Percentiles rank a stretch among this genome's conserved stretches.
Evolutionary conservation across 2,113 vertebrate genomes (phyloP).

Genomic region (Poeciliopsis retropinna): DNA sequence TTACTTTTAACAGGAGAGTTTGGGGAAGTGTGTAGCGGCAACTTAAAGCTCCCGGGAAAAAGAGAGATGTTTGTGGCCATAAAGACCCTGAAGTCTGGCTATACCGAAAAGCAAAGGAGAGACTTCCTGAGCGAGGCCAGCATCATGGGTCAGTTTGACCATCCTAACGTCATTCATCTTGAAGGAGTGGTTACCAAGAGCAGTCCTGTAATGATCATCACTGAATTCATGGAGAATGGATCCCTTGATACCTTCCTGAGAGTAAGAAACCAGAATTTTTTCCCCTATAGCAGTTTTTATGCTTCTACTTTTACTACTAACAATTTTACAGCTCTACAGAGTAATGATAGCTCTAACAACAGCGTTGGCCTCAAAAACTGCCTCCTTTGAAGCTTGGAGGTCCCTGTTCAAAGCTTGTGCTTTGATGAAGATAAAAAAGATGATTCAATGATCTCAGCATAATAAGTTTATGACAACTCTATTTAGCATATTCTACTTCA

Average conservation of each 20-base stretch:
- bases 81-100: slow-evolving; percentile 95
- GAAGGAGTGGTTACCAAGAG: slow-evolving; percentile 98
- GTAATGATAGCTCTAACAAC: not conserved
- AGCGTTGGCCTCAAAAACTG: not conserved
- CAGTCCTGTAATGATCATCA: slow-evolving; percentile 96
- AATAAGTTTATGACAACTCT: slow-evolving; percentile 14
- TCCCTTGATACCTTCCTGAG: slow-evolving; percentile 96
- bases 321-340: not conserved
- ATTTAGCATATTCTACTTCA: slow-evolving; percentile 17
- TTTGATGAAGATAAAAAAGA: slow-evolving; percentile 16
- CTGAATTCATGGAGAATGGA: slow-evolving; percentile 99
- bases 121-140: slow-evolving; percentile 97
- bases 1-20: slow-evolving; percentile 86
- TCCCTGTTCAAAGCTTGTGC: slow-evolving; percentile 23
- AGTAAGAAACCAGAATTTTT: slow-evolving; percentile 72
- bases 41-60: slow-evolving; percentile 95
- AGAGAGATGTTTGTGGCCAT: slow-evolving; percentile 98
- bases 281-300: not conserved
- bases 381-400: slow-evolving; percentile 21
- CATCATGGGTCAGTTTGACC: slow-evolving; percentile 99
- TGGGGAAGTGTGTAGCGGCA: slow-evolving; percentile 97
- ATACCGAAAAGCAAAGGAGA: slow-evolving; percentile 95
- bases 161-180: slow-evolving; percentile 96
- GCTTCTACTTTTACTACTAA: not conserved
- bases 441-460: slow-evolving; percentile 13